Base-by-base conservation (phyloP, 2,888 invertebrate species). In the Ectemnius cavifrons region DNA sequence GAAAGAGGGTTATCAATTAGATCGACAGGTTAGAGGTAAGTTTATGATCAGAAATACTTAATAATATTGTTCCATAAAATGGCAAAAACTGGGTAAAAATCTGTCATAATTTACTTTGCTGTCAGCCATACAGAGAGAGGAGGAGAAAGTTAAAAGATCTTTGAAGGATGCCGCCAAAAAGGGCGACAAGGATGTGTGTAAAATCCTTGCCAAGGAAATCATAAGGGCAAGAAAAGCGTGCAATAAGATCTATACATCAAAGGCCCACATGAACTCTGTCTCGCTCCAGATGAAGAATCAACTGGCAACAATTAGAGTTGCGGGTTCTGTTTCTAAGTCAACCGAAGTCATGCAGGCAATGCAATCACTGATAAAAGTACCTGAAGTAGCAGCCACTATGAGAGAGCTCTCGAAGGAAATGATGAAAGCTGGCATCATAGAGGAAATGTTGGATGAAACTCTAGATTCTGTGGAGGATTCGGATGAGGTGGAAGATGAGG, bases 271-370 rank as follows among this genome's bases (percentile, higher is more conserved):
- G 20, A 99, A 98, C 91, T 99, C 99, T 0, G 96, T 99, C 13
- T 96, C 97, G 84, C 93, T 99, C 92, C 97, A 98, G 92, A 99
- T 99, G 99, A 98, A 99, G 91, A 98, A 99, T 91, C 99, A 99
- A 91, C 92, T 99, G 85, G 98, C 98, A n/a, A 97, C 98, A 11
- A 92, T 99, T 78, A 94, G 98, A 84, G 96, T 99, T 13, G 97
- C 98, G 28, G 99, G 99, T 5, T 95, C 98, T 0, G 91, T 99
- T 63, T 94, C 97, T 86, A 98, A 98, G 90, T 99, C 99, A 37
- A 98, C 99, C 2, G 98, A 99, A 93, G 99, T 99, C 0, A 99
- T 99, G 99, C 96, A 97, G 92, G 96, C 97, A 0, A 99, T 99
- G 98, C 98, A 99, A 89, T 94, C 95, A 4, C 92, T 99, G 6